A percentile compares a stretch with the other conserved stretches of the same genome.
These are phyloP conservation scores for Trissolcus basalis DNA, from an alignment of 1,140 invertebrate species.

Conservation along the genomic window DNA sequence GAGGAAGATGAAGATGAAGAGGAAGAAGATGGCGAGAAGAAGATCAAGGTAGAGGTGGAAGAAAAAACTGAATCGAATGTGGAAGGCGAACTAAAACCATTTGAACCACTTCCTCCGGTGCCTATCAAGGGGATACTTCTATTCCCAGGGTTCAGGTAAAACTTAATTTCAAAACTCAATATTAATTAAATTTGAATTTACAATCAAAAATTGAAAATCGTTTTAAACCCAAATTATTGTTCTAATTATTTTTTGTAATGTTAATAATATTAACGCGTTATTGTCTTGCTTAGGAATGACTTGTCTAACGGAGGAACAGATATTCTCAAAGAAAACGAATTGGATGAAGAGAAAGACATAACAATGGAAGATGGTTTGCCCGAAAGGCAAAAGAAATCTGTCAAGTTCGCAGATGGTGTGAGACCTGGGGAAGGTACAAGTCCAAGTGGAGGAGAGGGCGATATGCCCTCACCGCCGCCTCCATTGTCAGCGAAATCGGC, in stretches of 20 bases:
- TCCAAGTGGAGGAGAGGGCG: conserved; percentile 79
- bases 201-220: too few relatives aligned
- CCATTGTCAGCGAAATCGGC: conserved; percentile 59
- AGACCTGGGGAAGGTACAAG: conserved; percentile 82
- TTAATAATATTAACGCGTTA: conserved; percentile 3
- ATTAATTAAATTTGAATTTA: conserved; percentile 2
- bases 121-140: conserved; percentile 76
- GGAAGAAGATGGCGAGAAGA: conserved; percentile 61
- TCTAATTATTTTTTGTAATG: too few relatives aligned
- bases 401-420: conserved; percentile 81
- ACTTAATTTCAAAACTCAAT: conserved; percentile 13
- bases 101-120: conserved; percentile 60
- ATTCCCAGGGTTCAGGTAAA: conserved; percentile 74
- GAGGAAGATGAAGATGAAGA: conserved; percentile 59
- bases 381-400: conserved; percentile 72
- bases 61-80: conserved; percentile 28
- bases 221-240: too few relatives aligned
- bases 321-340: conserved; percentile 34
- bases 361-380: conserved; percentile 48
- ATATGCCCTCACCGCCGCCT: conserved; percentile 81
- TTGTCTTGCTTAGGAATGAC: conserved; percentile 62
- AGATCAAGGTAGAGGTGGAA: conserved; percentile 57
- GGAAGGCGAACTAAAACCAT: conserved; percentile 36
- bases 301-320: conserved; percentile 58
- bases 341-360: conserved; percentile 49